Evolutionary conservation across 2,113 vertebrate species (phyloP), one percentile per base, ranked within the genome.

Genomic region (Salvator merianae): DNA sequence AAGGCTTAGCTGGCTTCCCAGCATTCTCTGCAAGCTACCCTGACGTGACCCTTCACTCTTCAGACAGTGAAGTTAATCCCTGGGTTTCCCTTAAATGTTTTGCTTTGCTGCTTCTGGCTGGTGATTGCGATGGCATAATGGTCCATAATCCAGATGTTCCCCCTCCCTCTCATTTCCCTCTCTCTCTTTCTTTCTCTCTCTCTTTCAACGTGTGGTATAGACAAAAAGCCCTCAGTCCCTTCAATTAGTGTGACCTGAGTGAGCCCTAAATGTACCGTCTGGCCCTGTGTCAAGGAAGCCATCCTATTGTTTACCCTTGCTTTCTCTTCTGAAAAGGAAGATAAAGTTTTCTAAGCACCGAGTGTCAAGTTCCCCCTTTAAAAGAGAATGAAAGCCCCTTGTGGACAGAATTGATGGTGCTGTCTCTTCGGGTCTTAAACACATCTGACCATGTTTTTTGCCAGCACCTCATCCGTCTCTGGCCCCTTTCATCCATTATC

Each of bases 401-500:
- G 16, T 81, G 94, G 94, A 71, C 89, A 92, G 94, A 95, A 96
- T 95, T 93, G 95, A 96, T 94, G 89, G 92, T 88, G 91, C 92
- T 94, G 89, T 91, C 93, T 94, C 92, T 93, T 94, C 88, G 94
- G 92, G 94, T 94, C 72, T 94, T 94, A 96, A 95, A 95, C 95
- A 95, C 93, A 94, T 87, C 88, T 86, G 92, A 93, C 94, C 87
- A 89, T 85, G 92, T 94, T 95, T 96, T 94, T 95, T 92, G 69
- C 91, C 95, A 90, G 94, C 95, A 96, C 96, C 95, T 96, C 94
- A 93, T 97, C 95, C 93, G 93, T 96, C 96, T 96, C 94, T 87
- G 91, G 88, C 79, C 87, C 92, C 95, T 96, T 96, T 96, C 95
- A 96, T 96, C 94, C 94, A 95, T 94, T 96, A 95, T 95, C 95